Conservation (phyloP, 2,113 vertebrate species). For the Carollia perspicillata region DNA sequence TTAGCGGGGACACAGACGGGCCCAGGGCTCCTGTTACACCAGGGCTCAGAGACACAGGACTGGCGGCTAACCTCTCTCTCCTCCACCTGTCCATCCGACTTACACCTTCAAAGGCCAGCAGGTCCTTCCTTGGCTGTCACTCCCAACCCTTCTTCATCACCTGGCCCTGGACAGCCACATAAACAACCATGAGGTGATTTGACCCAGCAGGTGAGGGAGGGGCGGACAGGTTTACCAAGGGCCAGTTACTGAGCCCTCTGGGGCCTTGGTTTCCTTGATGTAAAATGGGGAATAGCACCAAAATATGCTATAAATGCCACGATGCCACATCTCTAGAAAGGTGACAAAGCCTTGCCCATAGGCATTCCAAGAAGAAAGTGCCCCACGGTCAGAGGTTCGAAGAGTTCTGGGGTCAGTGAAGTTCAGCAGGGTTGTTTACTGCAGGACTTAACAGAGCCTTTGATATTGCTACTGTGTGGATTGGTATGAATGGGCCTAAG, state of each 20-base stretch:
- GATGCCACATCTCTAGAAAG: background rate
- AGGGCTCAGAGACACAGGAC: background rate
- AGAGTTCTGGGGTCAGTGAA: background rate
- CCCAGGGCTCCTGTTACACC: background rate
- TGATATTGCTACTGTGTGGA: background rate
- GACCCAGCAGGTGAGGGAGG: background rate
- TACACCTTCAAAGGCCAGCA: background rate
- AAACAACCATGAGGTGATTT: background rate
- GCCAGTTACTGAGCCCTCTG: background rate
- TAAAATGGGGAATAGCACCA: background rate
- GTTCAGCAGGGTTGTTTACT: background rate
- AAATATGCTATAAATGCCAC: background rate
- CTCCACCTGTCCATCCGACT: background rate
- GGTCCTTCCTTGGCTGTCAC: background rate
- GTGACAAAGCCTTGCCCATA: background rate
- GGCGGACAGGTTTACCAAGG: background rate
- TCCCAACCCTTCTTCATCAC: background rate
- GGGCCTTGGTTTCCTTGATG: background rate
- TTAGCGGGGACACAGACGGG: background rate
- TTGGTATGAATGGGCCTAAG: background rate
- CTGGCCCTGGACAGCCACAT: background rate
- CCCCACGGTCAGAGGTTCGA: background rate
- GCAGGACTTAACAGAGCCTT: conserved; percentile 22
- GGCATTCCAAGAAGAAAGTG: background rate
- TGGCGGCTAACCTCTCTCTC: background rate